Conservation (phyloP, 1,140 invertebrate genomes). For the Lordiphosa clarofinis region DNA sequence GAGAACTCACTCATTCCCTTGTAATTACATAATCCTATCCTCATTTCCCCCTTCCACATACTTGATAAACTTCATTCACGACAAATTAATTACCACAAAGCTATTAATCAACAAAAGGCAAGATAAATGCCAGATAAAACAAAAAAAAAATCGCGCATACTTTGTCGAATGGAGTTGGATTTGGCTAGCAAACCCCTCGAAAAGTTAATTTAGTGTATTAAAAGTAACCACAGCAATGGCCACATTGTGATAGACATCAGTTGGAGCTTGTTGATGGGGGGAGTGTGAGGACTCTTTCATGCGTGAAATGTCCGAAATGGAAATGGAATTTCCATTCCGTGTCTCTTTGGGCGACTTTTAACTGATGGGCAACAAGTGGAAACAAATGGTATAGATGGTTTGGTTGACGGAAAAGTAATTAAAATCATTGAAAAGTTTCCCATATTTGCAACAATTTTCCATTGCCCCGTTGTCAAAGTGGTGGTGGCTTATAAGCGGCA, state of each 20-base stretch:
- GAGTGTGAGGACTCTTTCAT: slow-evolving; percentile 40
- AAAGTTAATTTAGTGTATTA: slow-evolving; percentile 76
- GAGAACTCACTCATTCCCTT: neutral
- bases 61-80: slow-evolving; percentile 51
- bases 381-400: slow-evolving; percentile 36
- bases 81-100: slow-evolving; percentile 69
- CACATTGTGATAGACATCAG: slow-evolving; percentile 54
- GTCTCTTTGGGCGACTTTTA: slow-evolving; percentile 40
- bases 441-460: slow-evolving; percentile 41
- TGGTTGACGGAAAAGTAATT: slow-evolving; percentile 53
- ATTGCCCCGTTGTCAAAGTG: slow-evolving; percentile 41
- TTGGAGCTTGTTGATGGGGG: neutral
- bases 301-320: slow-evolving; percentile 61
- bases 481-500: slow-evolving; percentile 48
- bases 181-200: neutral
- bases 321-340: slow-evolving; percentile 51
- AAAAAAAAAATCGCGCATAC: slow-evolving; percentile 37
- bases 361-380: slow-evolving; percentile 69
- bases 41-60: slow-evolving; percentile 11
- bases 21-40: slow-evolving; percentile 11
- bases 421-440: slow-evolving; percentile 47
- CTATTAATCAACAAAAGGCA: slow-evolving; percentile 62
- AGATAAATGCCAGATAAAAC: slow-evolving; percentile 57
- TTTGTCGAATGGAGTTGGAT: slow-evolving; percentile 2
- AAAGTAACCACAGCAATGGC: slow-evolving; percentile 65